Evolutionary conservation across 2,113 vertebrate species (phyloP).

Genomic region (Accipiter virgatus): DNA sequence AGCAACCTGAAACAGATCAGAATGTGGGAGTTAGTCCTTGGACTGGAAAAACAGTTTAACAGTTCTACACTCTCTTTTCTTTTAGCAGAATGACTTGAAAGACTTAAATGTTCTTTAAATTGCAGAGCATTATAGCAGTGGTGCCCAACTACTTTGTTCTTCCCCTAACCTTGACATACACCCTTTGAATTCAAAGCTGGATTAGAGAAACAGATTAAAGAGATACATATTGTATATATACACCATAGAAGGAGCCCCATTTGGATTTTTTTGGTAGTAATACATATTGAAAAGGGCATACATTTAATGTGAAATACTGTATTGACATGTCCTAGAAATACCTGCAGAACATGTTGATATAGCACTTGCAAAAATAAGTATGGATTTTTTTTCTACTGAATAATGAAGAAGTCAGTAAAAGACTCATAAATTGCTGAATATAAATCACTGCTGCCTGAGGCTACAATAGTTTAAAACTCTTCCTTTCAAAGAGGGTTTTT

Average conservation of each 20-base stretch:
- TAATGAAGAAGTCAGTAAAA: conserved; percentile 51
- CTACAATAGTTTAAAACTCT: conserved; percentile 4
- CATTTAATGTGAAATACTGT: not conserved
- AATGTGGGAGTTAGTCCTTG: not conserved
- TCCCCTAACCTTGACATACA: not conserved
- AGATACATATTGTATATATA: not conserved
- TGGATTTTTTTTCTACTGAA: conserved; percentile 41
- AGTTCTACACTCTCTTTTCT: not conserved
- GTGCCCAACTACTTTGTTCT: not conserved
- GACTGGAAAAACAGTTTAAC: not conserved
- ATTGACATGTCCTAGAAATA: conserved; percentile 25
- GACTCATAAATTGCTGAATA: conserved; percentile 35
- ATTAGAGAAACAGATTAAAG: not conserved
- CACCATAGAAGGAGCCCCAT: not conserved
- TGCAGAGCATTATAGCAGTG: not conserved
- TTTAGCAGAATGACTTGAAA: not conserved
- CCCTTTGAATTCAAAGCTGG: not conserved
- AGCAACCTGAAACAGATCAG: not conserved
- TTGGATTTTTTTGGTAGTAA: not conserved
- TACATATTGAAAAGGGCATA: not conserved
- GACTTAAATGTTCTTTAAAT: not conserved
- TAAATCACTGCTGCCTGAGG: conserved; percentile 38
- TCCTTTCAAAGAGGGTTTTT: not conserved
- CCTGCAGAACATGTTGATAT: not conserved
- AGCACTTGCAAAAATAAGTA: conserved; percentile 37